Percentiles rank a stretch among this genome's conserved stretches.
phyloP scores from a whole-genome alignment of 2,113 vertebrate genomes.

The Hemiscyllium ocellatum region DNA sequence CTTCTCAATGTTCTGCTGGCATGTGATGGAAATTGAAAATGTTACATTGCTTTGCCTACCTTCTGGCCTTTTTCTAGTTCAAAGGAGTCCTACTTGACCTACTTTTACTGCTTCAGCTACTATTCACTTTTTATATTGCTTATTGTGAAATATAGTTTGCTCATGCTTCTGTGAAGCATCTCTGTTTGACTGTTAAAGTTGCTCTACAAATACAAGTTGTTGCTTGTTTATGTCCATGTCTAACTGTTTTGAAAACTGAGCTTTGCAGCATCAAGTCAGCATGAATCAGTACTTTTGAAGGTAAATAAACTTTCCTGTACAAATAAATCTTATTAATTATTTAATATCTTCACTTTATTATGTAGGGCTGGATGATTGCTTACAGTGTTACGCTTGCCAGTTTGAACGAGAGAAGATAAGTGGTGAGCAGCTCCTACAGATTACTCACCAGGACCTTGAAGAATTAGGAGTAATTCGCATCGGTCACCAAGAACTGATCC shows the following conservation, averaged over 20 bases:
- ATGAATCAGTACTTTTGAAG: not conserved
- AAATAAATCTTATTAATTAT: not conserved
- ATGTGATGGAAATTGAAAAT: not conserved
- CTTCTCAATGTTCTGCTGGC: not conserved
- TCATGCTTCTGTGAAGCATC: not conserved
- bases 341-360: slow-evolving; percentile 38
- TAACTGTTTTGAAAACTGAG: not conserved
- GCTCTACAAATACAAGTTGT: too few relatives aligned
- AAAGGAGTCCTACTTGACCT: not conserved
- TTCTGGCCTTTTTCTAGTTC: not conserved
- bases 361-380: slow-evolving; percentile 83
- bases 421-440: slow-evolving; percentile 86
- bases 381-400: slow-evolving; percentile 85
- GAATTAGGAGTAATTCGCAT: slow-evolving; percentile 86
- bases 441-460: slow-evolving; percentile 94
- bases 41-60: not conserved
- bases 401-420: slow-evolving; percentile 94
- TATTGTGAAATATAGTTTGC: not conserved
- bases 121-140: not conserved
- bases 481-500: slow-evolving; percentile 89
- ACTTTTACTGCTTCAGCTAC: too few relatives aligned
- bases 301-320: too few relatives aligned
- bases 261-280: not conserved
- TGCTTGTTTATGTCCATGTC: not conserved
- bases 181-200: not conserved